Evolutionary conservation across 2,888 invertebrate species (phyloP).

Genomic region (Euplagia quadripunctaria): DNA sequence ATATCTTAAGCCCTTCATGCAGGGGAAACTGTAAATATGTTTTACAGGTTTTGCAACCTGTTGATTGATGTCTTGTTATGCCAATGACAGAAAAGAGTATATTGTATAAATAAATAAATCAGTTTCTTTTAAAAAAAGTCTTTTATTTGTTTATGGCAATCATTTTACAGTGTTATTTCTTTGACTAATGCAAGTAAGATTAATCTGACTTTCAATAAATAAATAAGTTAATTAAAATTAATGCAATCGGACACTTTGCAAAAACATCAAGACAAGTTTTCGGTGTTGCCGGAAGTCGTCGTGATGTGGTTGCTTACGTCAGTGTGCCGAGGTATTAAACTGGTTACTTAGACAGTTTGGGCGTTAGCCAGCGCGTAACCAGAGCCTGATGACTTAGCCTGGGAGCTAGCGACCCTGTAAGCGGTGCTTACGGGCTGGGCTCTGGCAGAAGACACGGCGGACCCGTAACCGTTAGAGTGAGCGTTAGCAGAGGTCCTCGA

Average conservation of each 20-base stretch:
- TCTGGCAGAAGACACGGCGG: conserved; percentile 69
- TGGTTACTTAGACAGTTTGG: conserved; percentile 58
- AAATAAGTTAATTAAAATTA: conserved; percentile 57
- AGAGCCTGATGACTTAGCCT: conserved; percentile 64
- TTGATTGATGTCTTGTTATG: background rate
- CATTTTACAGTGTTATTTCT: conserved; percentile 23
- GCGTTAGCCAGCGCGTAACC: conserved; percentile 76
- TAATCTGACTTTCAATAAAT: conserved; percentile 32
- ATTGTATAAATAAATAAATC: conserved; percentile 33
- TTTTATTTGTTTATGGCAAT: conserved; percentile 42
- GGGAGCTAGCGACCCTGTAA: conserved; percentile 69
- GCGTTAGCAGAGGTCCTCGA: conserved; percentile 65
- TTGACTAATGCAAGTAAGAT: conserved; percentile 2
- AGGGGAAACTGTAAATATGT: conserved; percentile 89
- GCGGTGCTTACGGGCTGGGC: conserved; percentile 66
- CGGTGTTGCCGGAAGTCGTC: conserved; percentile 70
- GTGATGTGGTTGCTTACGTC: conserved; percentile 73
- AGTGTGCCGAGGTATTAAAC: conserved; percentile 20
- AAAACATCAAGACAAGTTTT: conserved; percentile 83
- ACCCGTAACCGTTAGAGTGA: conserved; percentile 65
- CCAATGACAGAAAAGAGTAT: background rate
- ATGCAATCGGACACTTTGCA: conserved; percentile 64
- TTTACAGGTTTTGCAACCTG: background rate
- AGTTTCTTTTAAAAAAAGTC: conserved; percentile 22
- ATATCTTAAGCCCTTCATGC: conserved; percentile 93